These are phyloP conservation scores for Microcebus jonahi DNA, from an alignment of 2,113 vertebrate species.

Conservation along the genomic window DNA sequence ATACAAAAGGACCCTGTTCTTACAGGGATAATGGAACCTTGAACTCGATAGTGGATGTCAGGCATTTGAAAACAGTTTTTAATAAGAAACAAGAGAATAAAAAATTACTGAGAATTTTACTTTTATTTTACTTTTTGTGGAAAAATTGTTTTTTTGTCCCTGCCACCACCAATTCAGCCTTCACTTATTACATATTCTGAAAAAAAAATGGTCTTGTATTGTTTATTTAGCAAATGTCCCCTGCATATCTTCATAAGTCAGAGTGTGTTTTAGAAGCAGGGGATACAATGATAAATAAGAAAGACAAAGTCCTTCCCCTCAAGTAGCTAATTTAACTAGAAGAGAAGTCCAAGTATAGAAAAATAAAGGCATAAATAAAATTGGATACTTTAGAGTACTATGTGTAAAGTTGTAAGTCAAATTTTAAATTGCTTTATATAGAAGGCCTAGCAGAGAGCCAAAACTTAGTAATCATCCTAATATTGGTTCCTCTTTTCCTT, in stretches of 20 bases:
- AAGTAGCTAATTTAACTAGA: background rate
- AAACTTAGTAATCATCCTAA: background rate
- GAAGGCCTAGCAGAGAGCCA: background rate
- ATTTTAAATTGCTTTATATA: background rate
- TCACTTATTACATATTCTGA: background rate
- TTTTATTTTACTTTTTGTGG: background rate
- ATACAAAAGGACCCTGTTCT: background rate
- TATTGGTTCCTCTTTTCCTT: background rate
- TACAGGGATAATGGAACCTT: background rate
- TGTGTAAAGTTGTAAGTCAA: background rate
- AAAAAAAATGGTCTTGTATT: background rate
- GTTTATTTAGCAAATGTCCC: background rate
- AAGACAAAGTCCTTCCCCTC: background rate
- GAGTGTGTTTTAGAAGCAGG: background rate
- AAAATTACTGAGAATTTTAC: background rate
- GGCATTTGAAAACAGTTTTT: background rate
- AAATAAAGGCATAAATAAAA: slow-evolving; percentile 7
- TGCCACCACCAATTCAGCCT: background rate
- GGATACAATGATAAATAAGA: background rate
- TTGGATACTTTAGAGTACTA: slow-evolving; percentile 1
- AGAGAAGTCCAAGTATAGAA: background rate
- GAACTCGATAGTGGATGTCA: background rate
- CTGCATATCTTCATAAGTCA: background rate
- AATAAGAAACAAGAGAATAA: background rate
- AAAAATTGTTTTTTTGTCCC: background rate